These are phyloP conservation scores for Mantis religiosa DNA, from an alignment of 2,888 invertebrate genomes.

Conservation along the genomic window DNA sequence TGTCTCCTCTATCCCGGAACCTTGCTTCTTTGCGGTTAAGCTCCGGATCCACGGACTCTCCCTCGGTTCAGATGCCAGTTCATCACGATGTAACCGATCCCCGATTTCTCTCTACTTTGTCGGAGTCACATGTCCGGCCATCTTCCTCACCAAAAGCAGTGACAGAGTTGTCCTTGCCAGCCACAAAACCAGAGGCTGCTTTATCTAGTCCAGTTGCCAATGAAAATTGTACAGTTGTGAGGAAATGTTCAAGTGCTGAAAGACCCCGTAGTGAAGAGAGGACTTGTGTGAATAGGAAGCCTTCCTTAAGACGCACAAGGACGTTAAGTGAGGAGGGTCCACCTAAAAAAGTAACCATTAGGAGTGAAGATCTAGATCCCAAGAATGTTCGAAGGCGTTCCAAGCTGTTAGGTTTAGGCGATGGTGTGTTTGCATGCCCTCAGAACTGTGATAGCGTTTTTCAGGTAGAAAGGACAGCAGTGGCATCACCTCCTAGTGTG, in stretches of 20 bases:
- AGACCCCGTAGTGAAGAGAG: background rate
- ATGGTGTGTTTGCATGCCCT: constrained; percentile 7
- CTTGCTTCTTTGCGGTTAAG: constrained; percentile 19
- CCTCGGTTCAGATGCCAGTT: background rate
- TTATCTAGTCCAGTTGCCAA: background rate
- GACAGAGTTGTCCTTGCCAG: background rate
- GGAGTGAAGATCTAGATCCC: background rate
- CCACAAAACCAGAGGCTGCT: background rate
- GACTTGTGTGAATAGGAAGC: background rate
- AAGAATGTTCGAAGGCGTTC: background rate
- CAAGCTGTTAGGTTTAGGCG: constrained; percentile 5
- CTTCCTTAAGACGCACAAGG: constrained; percentile 15
- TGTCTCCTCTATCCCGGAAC: constrained; percentile 16
- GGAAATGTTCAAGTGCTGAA: background rate
- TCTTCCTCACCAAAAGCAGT: background rate
- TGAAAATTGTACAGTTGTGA: background rate
- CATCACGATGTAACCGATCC: constrained; percentile 31
- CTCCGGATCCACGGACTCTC: background rate
- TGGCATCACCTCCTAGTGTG: background rate
- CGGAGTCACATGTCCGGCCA: background rate
- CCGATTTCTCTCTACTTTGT: constrained; percentile 18
- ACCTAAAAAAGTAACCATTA: constrained; percentile 14
- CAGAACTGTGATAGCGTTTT: constrained; percentile 22
- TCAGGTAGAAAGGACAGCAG: background rate
- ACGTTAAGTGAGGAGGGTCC: constrained; percentile 27